Conservation (phyloP, 2,888 invertebrate genomes). For the Plagiodera versicolora region DNA sequence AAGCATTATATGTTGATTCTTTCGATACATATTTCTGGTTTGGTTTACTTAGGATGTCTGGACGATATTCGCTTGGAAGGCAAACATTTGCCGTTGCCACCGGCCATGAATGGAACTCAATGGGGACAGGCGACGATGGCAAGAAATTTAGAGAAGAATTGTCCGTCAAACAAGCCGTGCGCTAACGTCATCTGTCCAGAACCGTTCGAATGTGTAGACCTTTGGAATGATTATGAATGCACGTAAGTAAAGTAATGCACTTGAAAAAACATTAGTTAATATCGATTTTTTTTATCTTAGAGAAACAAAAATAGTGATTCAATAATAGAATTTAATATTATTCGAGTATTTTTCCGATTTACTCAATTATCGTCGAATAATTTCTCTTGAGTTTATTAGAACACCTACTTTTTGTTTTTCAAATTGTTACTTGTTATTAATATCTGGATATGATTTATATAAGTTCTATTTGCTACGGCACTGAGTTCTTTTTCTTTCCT, state of each 20-base stretch:
- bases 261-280: too few relatives aligned
- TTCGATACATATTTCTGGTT: not conserved
- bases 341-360: too few relatives aligned
- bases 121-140: slow-evolving; percentile 97
- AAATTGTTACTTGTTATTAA: not conserved
- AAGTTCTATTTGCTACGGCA: slow-evolving; percentile 46
- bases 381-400: not conserved
- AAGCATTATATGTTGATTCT: too few relatives aligned
- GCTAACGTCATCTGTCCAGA: slow-evolving; percentile 91
- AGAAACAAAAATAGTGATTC: not conserved
- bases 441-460: not conserved
- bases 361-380: not conserved
- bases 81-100: slow-evolving; percentile 90
- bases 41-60: slow-evolving; percentile 65
- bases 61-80: slow-evolving; percentile 89
- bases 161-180: slow-evolving; percentile 94
- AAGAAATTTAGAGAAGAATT: slow-evolving; percentile 86
- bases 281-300: not conserved
- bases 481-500: slow-evolving; percentile 44
- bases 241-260: slow-evolving; percentile 83
- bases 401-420: not conserved
- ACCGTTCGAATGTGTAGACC: slow-evolving; percentile 92
- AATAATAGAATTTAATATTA: too few relatives aligned
- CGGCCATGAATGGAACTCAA: slow-evolving; percentile 92
- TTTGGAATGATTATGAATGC: slow-evolving; percentile 99